These are phyloP conservation scores for Galago senegalensis DNA, from an alignment of 2,797 vertebrate genomes.

Conservation along the genomic window DNA sequence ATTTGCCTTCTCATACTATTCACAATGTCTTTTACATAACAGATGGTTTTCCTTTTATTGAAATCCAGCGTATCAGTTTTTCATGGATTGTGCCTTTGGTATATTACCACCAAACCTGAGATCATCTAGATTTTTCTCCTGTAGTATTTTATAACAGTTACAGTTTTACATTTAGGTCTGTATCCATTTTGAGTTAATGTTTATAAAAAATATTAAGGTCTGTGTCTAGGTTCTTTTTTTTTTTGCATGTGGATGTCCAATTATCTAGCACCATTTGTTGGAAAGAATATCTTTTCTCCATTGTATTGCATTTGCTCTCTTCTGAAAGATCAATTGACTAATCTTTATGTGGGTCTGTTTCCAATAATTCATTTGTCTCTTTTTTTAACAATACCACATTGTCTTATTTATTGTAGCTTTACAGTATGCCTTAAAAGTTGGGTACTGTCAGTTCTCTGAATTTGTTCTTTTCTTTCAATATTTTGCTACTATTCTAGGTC, in stretches of 20 bases:
- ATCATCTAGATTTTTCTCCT: slow-evolving; percentile 25
- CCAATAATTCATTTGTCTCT: background rate
- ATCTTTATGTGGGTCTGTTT: background rate
- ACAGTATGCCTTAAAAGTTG: background rate
- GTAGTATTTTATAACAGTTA: background rate
- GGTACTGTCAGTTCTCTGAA: background rate
- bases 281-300: background rate
- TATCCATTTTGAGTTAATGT: slow-evolving; percentile 13
- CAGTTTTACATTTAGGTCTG: slow-evolving; percentile 15
- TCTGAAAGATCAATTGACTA: background rate
- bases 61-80: background rate
- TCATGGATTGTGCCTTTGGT: slow-evolving; percentile 55
- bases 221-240: background rate
- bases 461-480: background rate
- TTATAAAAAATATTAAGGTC: background rate
- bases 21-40: background rate
- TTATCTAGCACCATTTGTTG: background rate
- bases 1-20: slow-evolving; percentile 9
- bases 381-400: background rate
- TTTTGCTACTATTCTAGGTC: background rate
- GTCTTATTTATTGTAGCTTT: background rate
- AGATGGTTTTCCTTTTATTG: slow-evolving; percentile 11
- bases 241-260: slow-evolving; percentile 1
- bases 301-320: background rate
- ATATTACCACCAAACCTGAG: background rate